Conservation (phyloP, 2,888 invertebrate genomes). For the Notodonta ziczac region DNA sequence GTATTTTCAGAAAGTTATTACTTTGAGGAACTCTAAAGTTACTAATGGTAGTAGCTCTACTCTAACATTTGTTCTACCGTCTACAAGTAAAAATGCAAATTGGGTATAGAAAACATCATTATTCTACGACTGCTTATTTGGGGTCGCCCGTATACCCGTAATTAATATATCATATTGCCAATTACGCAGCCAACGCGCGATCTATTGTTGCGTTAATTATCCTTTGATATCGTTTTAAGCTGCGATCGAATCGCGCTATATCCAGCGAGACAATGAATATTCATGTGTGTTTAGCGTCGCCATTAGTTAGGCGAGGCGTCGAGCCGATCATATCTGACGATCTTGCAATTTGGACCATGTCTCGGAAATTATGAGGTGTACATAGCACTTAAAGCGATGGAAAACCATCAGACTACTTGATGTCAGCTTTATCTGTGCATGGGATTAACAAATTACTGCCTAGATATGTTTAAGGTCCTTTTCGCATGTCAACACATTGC, state of each 20-base stretch:
- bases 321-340: slow-evolving; percentile 33
- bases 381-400: not conserved
- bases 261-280: slow-evolving; percentile 48
- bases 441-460: too few relatives aligned
- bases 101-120: too few relatives aligned
- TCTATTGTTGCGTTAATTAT: slow-evolving; percentile 11
- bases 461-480: too few relatives aligned
- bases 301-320: slow-evolving; percentile 44
- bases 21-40: too few relatives aligned
- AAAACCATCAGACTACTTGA: not conserved
- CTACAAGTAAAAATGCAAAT: too few relatives aligned
- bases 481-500: too few relatives aligned
- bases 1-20: too few relatives aligned
- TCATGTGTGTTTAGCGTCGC: slow-evolving; percentile 35
- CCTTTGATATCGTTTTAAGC: slow-evolving; percentile 33
- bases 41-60: too few relatives aligned
- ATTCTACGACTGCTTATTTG: not conserved
- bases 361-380: not conserved
- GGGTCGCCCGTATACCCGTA: not conserved
- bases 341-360: slow-evolving; percentile 20
- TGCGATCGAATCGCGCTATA: slow-evolving; percentile 38
- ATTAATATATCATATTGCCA: slow-evolving; percentile 1
- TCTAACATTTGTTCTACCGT: too few relatives aligned
- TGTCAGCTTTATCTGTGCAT: not conserved
- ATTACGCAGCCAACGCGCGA: not conserved